Evolutionary conservation across 2,113 vertebrate species (phyloP), one percentile per base, ranked within the genome.

Genomic region (Nerophis lumbriciformis): DNA sequence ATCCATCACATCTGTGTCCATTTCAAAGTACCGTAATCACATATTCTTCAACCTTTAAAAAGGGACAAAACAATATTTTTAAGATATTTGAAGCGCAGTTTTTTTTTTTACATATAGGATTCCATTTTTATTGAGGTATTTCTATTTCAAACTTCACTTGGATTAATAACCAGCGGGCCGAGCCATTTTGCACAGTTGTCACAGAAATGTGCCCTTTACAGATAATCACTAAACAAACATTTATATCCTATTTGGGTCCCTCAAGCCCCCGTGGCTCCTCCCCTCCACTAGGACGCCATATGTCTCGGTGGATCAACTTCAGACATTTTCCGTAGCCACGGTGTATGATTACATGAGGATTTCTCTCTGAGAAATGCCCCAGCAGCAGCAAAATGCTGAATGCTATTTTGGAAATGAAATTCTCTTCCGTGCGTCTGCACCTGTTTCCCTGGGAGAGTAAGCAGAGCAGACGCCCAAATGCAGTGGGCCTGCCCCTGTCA

Each of bases 341-440:
- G 89, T 90, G 86, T 91, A 80, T 83, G 84, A 89, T 91, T 90
- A 90, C 90, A 84, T 78, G 88, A 88, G 88, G 87, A 90, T 88
- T 89, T 89, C 72, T 90, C 83, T 85, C 88, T 89, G 91, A 92
- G 89, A 91, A 89, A 92, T 91, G 86, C 83, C 94, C 91, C 93
- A 93, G 87, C 89, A 92, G 91, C 88, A 73, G 63, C 88, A 92
- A 93, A 93, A 93, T 88, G 89, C 90, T 87, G 94, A 93, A 93
- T 90, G 91, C 92, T 90, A 89, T 93, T 96, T 96, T 94, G 90
- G 93, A 96, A 96, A 95, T 93, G 91, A 96, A 98, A 96, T 94
- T 93, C 91, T 89, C 93, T 94, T 94, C 94, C 93, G 92, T 94
- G 92, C 90, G 88, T 83, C 89, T 93, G 93, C 95, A 99, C 95